phyloP scores from a whole-genome alignment of 2,113 vertebrate species.

The Prionailurus bengalensis region DNA sequence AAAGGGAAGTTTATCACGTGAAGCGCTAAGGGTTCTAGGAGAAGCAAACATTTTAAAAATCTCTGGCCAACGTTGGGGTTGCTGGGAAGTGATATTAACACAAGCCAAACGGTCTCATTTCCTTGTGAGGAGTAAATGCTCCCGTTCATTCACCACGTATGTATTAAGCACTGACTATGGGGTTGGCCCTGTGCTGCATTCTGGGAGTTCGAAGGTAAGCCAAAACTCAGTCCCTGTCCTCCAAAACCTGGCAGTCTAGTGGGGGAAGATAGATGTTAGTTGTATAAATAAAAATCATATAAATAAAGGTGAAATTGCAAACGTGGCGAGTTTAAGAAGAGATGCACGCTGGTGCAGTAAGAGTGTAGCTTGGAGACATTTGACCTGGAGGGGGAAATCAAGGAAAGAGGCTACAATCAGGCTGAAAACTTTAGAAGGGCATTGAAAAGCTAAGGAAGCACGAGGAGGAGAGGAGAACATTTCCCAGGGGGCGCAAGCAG shows the following conservation, averaged over 20 bases:
- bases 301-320: background rate
- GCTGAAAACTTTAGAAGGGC: background rate
- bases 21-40: background rate
- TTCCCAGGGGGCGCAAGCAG: too few species aligned
- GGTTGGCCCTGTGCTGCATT: background rate
- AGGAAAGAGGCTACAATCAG: background rate
- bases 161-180: background rate
- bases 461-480: background rate
- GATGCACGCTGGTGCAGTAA: accelerated
- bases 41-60: background rate
- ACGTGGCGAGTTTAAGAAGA: background rate
- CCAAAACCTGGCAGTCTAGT: background rate
- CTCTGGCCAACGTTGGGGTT: background rate
- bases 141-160: background rate
- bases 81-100: background rate
- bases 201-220: background rate
- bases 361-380: background rate
- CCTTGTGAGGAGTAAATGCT: background rate
- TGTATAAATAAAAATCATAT: background rate
- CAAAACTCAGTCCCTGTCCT: background rate
- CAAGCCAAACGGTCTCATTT: background rate
- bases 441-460: background rate
- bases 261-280: background rate
- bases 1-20: background rate
- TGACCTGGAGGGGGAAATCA: background rate